These are phyloP conservation scores for Drosophila teissieri DNA, from an alignment of 1,140 invertebrate species.

Conservation along the genomic window DNA sequence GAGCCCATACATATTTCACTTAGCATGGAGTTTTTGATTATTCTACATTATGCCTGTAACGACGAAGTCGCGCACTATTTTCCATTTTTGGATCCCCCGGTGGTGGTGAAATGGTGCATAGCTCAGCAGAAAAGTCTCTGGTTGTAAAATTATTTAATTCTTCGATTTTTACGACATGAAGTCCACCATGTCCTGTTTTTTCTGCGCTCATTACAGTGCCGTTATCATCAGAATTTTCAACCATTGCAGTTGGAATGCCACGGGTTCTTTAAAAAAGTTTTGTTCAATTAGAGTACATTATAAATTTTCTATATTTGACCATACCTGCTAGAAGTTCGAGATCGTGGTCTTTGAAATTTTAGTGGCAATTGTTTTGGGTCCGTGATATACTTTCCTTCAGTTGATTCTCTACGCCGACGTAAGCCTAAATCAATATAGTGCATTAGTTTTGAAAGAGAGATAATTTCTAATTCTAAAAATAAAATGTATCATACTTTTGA, in stretches of 20 bases:
- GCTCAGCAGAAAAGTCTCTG: slow-evolving; percentile 38
- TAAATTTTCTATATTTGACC: not conserved
- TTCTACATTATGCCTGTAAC: slow-evolving; percentile 78
- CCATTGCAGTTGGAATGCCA: slow-evolving; percentile 59
- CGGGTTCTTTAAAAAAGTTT: slow-evolving; percentile 47
- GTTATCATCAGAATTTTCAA: slow-evolving; percentile 69
- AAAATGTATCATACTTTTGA: no score
- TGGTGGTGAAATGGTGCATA: slow-evolving; percentile 77
- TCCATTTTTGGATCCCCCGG: slow-evolving; percentile 80
- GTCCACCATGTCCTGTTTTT: slow-evolving; percentile 9
- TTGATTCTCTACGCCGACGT: slow-evolving; percentile 88
- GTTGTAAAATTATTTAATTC: slow-evolving; percentile 29
- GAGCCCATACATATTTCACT: not conserved
- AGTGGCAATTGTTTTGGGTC: slow-evolving; percentile 90
- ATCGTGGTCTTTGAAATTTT: slow-evolving; percentile 88
- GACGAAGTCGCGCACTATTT: slow-evolving; percentile 81
- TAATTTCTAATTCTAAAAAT: no score
- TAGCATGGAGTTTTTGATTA: slow-evolving; percentile 41
- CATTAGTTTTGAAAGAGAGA: no score
- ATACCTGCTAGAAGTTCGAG: slow-evolving; percentile 78
- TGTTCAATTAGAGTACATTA: not conserved
- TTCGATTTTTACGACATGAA: slow-evolving; percentile 14
- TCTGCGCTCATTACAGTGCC: slow-evolving; percentile 63
- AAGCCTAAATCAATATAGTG: slow-evolving; percentile 66
- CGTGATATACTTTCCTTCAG: slow-evolving; percentile 89